Percentiles rank a stretch among this genome's conserved stretches.
phyloP scores from a whole-genome alignment of 2,113 vertebrate species.

The Myiozetetes cayanensis region DNA sequence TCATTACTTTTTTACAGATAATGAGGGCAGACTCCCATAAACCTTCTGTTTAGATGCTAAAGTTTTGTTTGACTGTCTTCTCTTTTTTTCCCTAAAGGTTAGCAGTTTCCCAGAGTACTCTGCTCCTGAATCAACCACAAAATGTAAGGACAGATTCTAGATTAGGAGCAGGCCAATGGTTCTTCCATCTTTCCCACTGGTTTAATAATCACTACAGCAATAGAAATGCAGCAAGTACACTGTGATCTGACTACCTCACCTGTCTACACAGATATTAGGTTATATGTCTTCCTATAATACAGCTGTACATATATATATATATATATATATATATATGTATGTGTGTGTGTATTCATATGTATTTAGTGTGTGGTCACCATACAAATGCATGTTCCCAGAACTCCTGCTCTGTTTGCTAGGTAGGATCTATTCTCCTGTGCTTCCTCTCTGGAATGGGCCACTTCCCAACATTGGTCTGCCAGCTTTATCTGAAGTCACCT shows the following conservation, averaged over 20 bases:
- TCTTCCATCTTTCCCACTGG: background rate
- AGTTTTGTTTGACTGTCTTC: background rate
- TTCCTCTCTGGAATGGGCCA: background rate
- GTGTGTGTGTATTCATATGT: background rate
- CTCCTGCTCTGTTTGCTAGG: background rate
- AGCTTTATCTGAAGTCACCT: background rate
- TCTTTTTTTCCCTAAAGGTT: background rate
- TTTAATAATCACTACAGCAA: background rate
- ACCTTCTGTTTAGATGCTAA: background rate
- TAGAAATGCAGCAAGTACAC: background rate
- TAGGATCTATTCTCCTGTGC: background rate
- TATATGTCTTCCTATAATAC: background rate
- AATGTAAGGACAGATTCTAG: background rate
- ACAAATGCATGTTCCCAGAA: background rate
- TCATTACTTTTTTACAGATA: background rate
- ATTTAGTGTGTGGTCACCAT: accelerated
- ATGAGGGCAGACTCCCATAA: background rate
- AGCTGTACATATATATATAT: no score
- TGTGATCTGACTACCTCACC: background rate
- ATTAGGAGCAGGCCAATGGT: background rate
- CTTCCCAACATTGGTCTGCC: accelerated
- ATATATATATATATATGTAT: background rate
- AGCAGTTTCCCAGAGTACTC: background rate
- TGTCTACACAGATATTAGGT: background rate
- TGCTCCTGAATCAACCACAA: background rate